These are phyloP conservation scores for Clepsis dumicolana DNA, from an alignment of 2,888 invertebrate species.

Conservation along the genomic window DNA sequence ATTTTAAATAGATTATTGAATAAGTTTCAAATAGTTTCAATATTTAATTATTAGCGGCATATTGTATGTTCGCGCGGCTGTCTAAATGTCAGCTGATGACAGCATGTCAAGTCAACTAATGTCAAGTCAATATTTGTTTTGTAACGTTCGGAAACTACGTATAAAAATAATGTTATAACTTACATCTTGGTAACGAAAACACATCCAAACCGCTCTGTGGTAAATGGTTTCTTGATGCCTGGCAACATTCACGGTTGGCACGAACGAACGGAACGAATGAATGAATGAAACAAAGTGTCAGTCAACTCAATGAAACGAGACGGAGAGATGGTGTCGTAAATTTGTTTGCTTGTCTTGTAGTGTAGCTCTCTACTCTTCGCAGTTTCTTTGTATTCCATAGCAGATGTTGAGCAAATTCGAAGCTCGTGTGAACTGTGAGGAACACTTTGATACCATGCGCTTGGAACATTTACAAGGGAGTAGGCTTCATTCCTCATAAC, in stretches of 20 bases:
- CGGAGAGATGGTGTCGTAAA: constrained; percentile 33
- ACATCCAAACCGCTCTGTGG: not conserved
- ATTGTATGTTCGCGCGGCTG: constrained; percentile 12
- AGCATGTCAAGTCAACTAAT: not conserved
- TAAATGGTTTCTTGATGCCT: not conserved
- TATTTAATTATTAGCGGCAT: constrained; percentile 5
- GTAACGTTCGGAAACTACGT: not conserved
- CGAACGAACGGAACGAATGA: too few species aligned
- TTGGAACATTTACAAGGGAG: constrained; percentile 63
- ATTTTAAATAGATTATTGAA: not conserved
- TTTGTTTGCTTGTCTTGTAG: constrained; percentile 41
- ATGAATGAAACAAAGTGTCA: too few species aligned
- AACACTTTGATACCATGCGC: constrained; percentile 72
- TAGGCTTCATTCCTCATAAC: constrained; percentile 73
- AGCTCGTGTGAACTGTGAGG: constrained; percentile 55
- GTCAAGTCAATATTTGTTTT: constrained; percentile 2
- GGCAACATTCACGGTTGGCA: constrained; percentile 34
- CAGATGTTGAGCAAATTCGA: constrained; percentile 71
- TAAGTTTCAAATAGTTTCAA: not conserved
- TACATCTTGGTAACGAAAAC: not conserved
- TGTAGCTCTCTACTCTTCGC: constrained; percentile 32
- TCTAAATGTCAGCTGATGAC: not conserved
- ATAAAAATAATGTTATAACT: not conserved
- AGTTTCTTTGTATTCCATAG: constrained; percentile 62
- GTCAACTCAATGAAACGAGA: constrained; percentile 43